A percentile compares a stretch with the other conserved stretches of the same genome.
Conservation (phyloP, 2,888 invertebrate species). For the Acanthosepion esculentum region DNA sequence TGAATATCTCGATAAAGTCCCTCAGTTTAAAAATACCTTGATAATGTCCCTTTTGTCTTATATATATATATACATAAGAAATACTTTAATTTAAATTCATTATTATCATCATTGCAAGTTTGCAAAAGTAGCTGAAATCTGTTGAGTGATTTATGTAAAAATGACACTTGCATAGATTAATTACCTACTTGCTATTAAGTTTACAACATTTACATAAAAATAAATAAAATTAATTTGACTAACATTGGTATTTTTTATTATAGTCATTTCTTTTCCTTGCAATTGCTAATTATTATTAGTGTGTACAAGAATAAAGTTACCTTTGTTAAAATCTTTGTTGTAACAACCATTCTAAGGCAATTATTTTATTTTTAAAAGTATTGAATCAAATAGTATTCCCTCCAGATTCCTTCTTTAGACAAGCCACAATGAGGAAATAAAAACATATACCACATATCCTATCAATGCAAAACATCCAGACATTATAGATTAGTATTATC, state of each 20-base stretch:
- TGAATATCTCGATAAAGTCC: no score
- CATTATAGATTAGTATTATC: neutral
- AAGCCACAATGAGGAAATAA: neutral
- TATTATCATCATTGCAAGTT: no score
- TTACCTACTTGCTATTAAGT: neutral
- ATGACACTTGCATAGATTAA: neutral
- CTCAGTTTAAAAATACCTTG: no score
- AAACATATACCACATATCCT: neutral
- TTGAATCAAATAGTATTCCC: neutral
- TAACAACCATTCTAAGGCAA: neutral
- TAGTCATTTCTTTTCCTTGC: neutral
- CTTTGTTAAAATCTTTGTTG: neutral
- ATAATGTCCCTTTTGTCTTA: no score
- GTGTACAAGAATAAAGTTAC: neutral
- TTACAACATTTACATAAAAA: neutral
- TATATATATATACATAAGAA: no score
- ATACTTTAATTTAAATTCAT: no score
- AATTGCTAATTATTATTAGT: neutral
- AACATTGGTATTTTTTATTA: neutral
- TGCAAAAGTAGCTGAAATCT: no score
- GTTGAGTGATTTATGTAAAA: no score
- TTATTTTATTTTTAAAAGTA: neutral
- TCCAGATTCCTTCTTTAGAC: neutral
- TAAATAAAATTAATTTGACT: neutral
- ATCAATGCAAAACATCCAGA: neutral